Base-by-base conservation (phyloP, 2,888 invertebrate species). In the Cryptocephalus moraei region DNA sequence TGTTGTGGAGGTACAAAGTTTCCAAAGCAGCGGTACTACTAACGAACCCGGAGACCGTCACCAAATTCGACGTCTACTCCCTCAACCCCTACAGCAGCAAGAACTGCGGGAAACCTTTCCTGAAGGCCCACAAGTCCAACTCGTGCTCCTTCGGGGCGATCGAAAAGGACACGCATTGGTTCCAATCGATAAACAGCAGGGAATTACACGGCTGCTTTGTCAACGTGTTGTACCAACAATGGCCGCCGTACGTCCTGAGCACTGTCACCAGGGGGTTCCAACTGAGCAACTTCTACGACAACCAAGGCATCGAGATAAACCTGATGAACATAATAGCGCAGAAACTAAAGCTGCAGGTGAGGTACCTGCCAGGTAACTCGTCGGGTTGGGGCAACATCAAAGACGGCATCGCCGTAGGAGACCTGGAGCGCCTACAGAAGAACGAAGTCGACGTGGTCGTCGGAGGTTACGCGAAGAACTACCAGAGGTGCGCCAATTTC, bases 211-310 rank as follows among this genome's bases (percentile, higher is more conserved):
- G 60, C 22, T 70, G 69, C 49, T 46, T 56, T 8, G 48, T 69
- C 4, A 60, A 55, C 47, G 62, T 65, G 4, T 42, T 61, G 12
- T 64, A 64, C n/a, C 55, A 63, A 4, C 49, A 62, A 31, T 64
- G 62, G 56, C 64, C 63, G 8, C 70, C 70, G 1, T 69, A 59
- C 48, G 60, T 66, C 4, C 55, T 64, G 8, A 12, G 46, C 22
- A 4, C 22, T 2, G 22, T 22, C 22, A 22, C 22, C 22, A 22
- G 22, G 38, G 39, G 12, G 8, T 45, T 46, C 47, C 34, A 40
- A 39, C 43, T 47, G 12, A 36, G 43, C 4, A 43, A 48, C 14
- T 48, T 50, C 1, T 47, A 46, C 22, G 13, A 41, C 4, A 46
- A 50, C 2, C 51, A 56, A 46, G 59, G 59, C 2, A 49, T 56